Percentiles rank a stretch among this genome's conserved stretches.
phyloP scores from a whole-genome alignment of 2,888 invertebrate species.

The Melinopterus prodromus region DNA sequence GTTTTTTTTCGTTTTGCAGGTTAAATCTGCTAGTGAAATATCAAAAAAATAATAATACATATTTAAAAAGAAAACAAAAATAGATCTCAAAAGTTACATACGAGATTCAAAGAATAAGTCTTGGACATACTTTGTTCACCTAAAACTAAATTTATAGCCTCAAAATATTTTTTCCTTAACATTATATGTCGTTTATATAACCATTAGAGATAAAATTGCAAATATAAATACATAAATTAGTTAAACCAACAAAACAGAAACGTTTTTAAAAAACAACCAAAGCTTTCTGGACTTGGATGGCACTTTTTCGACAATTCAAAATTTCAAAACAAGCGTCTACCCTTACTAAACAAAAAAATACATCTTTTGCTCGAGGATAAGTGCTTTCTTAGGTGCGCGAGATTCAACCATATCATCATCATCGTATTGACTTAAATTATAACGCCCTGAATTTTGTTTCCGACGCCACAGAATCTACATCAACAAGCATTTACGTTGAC shows the following conservation, averaged over 20 bases:
- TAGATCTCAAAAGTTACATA: neutral
- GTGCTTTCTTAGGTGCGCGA: no score
- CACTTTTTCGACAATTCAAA: neutral
- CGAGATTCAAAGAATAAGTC: neutral
- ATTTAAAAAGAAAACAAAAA: neutral
- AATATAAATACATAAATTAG: neutral
- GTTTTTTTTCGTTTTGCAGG: neutral
- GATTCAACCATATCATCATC: no score
- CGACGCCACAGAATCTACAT: slow-evolving; percentile 50
- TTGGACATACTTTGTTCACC: neutral
- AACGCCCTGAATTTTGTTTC: no score
- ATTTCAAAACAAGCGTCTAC: neutral
- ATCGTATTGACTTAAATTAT: no score
- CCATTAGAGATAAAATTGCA: neutral
- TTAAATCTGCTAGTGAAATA: neutral
- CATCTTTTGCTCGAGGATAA: no score
- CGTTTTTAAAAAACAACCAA: neutral
- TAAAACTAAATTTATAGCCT: neutral
- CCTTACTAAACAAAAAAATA: no score
- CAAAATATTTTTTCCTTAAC: neutral
- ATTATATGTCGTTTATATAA: neutral
- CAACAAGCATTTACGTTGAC: slow-evolving; percentile 85
- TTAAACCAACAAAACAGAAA: neutral
- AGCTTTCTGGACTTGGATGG: neutral
- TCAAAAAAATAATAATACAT: no score